phyloP scores from a whole-genome alignment of 2,113 vertebrate species.

The Gymnarchus niloticus region DNA sequence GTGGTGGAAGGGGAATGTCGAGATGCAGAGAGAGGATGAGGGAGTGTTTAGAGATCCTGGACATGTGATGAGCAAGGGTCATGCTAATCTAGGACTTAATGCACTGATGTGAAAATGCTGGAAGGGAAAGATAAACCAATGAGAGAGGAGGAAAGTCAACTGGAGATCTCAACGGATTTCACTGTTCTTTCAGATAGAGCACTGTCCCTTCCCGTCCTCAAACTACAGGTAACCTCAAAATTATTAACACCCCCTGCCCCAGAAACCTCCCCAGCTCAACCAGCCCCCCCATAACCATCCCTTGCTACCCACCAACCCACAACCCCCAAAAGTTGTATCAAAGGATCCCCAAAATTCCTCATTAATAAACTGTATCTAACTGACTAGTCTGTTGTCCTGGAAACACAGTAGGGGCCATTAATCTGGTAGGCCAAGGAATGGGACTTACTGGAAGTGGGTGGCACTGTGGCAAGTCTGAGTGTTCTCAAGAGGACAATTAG shows the following conservation, averaged over 20 bases:
- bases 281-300: neutral
- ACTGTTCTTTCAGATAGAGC: conserved; percentile 72
- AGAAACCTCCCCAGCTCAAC: conserved; percentile 15
- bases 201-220: conserved; percentile 67
- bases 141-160: neutral
- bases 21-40: neutral
- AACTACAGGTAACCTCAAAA: conserved; percentile 65
- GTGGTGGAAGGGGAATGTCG: neutral
- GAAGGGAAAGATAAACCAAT: neutral
- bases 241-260: neutral
- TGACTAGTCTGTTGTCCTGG: conserved; percentile 14
- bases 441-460: conserved; percentile 11
- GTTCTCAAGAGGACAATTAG: neutral
- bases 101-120: neutral
- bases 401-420: conserved; percentile 4
- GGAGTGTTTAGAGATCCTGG: neutral
- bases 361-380: conserved; percentile 6
- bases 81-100: neutral
- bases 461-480: conserved; percentile 13
- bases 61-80: neutral
- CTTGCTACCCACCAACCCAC: conserved; percentile 11
- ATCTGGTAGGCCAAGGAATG: neutral
- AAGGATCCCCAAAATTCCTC: neutral
- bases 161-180: conserved; percentile 55
- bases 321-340: conserved; percentile 6